A percentile compares a stretch with the other conserved stretches of the same genome.
phyloP scores from a whole-genome alignment of 1,140 invertebrate species.

The Ostrea denselamellosa region DNA sequence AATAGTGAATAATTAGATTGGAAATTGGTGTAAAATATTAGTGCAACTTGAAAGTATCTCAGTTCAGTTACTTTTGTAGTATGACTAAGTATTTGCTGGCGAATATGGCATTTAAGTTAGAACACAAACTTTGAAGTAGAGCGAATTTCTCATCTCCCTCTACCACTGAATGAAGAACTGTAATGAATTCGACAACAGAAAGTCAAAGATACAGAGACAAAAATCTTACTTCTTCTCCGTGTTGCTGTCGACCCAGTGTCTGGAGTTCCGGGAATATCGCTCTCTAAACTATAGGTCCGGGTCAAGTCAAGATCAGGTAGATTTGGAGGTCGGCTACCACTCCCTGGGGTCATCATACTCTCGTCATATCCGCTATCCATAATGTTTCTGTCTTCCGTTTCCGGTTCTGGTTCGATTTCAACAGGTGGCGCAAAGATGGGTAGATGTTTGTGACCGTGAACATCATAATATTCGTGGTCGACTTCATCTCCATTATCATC shows the following conservation, averaged over 20 bases:
- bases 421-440: conserved; percentile 63
- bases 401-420: conserved; percentile 51
- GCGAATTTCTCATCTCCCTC: no score
- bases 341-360: conserved; percentile 25
- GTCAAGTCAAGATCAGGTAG: conserved; percentile 43
- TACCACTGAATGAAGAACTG: no score
- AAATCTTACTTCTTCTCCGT: conserved; percentile 46
- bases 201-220: neutral
- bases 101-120: no score
- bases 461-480: conserved; percentile 45
- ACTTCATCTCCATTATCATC: conserved; percentile 38
- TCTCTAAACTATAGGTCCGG: conserved; percentile 46
- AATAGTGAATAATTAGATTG: no score
- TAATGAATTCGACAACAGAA: neutral
- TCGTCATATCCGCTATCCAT: conserved; percentile 41
- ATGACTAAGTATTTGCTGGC: no score
- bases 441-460: conserved; percentile 50
- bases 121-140: no score
- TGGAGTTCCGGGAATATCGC: conserved; percentile 50
- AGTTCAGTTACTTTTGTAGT: no score
- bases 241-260: conserved; percentile 47
- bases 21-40: no score
- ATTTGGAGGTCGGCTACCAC: neutral
- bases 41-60: no score
- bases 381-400: conserved; percentile 30